Conservation (phyloP, 2,797 vertebrate genomes). For the Lithobates sylvaticus region DNA sequence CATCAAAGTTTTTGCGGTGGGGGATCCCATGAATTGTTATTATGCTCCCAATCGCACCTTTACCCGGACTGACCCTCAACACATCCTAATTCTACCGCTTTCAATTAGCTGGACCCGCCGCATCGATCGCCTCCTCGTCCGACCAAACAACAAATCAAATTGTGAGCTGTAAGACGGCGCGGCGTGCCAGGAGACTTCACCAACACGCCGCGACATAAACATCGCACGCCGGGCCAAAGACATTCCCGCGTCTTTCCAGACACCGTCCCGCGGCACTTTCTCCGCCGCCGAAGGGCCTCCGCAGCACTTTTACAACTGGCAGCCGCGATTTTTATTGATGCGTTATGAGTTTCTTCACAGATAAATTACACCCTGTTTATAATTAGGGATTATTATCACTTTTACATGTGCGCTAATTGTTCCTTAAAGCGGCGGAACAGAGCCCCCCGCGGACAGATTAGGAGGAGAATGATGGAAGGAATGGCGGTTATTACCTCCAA, state of each 20-base stretch:
- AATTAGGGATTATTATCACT: conserved; percentile 16
- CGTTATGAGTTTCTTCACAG: neutral
- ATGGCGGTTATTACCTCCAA: neutral
- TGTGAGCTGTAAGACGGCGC: neutral
- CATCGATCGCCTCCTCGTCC: neutral
- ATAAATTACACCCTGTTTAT: neutral
- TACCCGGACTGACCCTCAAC: too few species aligned
- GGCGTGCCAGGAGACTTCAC: neutral
- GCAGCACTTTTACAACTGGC: neutral
- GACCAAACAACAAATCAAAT: neutral
- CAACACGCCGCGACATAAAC: neutral
- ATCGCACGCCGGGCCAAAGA: neutral
- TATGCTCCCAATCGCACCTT: too few species aligned
- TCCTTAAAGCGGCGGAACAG: neutral
- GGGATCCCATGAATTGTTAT: too few species aligned
- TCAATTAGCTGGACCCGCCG: too few species aligned
- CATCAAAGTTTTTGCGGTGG: too few species aligned
- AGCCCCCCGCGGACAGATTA: conserved; percentile 1
- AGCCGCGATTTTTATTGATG: conserved; percentile 1
- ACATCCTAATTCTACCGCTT: too few species aligned
- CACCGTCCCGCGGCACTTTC: neutral
- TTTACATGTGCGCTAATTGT: neutral
- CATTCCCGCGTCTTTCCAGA: neutral
- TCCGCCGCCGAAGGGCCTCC: conserved; percentile 20
- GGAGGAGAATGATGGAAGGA: neutral